phyloP scores from a whole-genome alignment of 1,140 invertebrate species.

The Papilio machaon region DNA sequence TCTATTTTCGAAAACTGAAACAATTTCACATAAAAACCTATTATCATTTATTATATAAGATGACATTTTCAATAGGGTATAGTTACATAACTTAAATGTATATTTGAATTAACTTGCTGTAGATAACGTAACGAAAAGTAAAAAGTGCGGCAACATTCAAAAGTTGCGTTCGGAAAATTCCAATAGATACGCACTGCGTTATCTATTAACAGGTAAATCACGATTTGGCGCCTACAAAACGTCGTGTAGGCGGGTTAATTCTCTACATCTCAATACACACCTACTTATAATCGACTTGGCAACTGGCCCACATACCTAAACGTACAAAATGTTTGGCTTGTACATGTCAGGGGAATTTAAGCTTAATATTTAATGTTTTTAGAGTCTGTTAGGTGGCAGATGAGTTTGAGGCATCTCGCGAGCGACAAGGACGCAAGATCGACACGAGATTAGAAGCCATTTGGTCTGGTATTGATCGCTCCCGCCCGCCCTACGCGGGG shows the following conservation, averaged over 20 bases:
- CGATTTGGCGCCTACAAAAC: slow-evolving; percentile 29
- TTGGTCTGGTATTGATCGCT: slow-evolving; percentile 66
- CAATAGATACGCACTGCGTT: neutral
- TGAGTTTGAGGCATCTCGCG: slow-evolving; percentile 55
- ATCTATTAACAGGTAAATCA: slow-evolving; percentile 33
- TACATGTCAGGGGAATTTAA: slow-evolving; percentile 24
- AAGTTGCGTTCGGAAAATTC: neutral
- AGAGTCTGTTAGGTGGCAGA: slow-evolving; percentile 44
- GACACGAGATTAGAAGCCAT: slow-evolving; percentile 65
- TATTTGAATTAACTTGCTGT: too few relatives aligned
- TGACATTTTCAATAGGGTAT: too few relatives aligned
- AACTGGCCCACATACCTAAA: slow-evolving; percentile 38
- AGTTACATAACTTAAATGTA: too few relatives aligned
- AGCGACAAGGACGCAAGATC: slow-evolving; percentile 69
- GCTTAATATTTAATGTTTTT: slow-evolving; percentile 33
- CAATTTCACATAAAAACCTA: too few relatives aligned
- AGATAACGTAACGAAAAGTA: neutral
- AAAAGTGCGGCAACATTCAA: slow-evolving; percentile 21
- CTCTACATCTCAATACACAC: slow-evolving; percentile 35
- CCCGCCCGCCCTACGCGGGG: slow-evolving; percentile 45
- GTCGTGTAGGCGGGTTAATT: slow-evolving; percentile 26
- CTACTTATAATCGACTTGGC: slow-evolving; percentile 31
- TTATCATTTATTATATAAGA: too few relatives aligned
- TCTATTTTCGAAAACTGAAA: too few relatives aligned
- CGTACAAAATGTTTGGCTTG: slow-evolving; percentile 27